Percentiles rank a stretch among this genome's conserved stretches.
Evolutionary conservation across 2,888 invertebrate genomes (phyloP).

Genomic region (Platycheirus rosarum): DNA sequence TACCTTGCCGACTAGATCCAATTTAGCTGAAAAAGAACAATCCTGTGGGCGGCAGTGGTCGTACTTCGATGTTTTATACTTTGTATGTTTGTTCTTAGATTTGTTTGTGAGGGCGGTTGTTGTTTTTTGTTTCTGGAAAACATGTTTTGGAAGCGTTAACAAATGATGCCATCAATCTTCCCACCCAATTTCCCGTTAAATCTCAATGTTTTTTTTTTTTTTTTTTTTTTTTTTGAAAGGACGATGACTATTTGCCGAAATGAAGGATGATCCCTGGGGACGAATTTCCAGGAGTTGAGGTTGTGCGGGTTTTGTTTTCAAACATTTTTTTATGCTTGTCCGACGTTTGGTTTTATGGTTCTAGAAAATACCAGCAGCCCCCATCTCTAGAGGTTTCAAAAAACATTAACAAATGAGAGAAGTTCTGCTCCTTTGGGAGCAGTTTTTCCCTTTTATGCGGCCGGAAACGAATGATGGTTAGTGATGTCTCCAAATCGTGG

Average conservation of each 20-base stretch:
- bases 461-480: conserved; percentile 3
- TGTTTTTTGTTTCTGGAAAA: background rate
- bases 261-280: conserved; percentile 39
- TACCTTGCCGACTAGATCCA: conserved; percentile 39
- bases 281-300: conserved; percentile 7
- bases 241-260: conserved; percentile 11
- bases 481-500: conserved; percentile 10
- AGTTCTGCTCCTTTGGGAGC: background rate
- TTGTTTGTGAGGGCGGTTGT: background rate
- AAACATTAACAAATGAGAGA: conserved; percentile 5
- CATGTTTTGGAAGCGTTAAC: conserved; percentile 47
- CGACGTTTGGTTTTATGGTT: conserved; percentile 10
- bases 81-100: background rate
- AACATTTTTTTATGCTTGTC: background rate
- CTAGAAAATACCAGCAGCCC: conserved; percentile 10
- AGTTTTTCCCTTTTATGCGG: background rate
- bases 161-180: conserved; percentile 64
- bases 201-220: conserved; percentile 37
- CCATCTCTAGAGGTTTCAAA: background rate
- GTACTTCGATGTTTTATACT: no score
- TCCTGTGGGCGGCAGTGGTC: conserved; percentile 8
- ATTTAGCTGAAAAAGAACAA: conserved; percentile 31
- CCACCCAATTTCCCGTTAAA: conserved; percentile 28
- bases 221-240: no score
- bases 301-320: conserved; percentile 1